Base-by-base conservation (phyloP, 2,797 vertebrate species). In the Macrochelys suwanniensis region DNA sequence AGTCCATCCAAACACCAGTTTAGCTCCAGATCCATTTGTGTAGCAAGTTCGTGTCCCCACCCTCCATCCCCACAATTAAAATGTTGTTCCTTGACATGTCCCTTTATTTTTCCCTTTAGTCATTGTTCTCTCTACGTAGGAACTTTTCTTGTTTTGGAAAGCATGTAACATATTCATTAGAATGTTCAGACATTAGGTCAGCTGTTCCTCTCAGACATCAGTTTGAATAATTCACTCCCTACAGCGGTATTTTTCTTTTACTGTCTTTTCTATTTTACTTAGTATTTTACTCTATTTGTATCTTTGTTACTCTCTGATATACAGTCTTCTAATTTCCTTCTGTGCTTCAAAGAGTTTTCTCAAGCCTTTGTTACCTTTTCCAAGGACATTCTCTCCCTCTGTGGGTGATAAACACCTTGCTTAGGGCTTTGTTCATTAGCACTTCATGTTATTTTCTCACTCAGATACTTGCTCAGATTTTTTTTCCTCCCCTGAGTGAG, bases 81-180 rank as follows among this genome's bases (percentile, higher is more conserved):
- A 51, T 88, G 93, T 95, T 87, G 91, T 37, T 2, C 81, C 28
- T 77, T 84, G 21, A 12, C 7, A 17, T 13, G 8, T 12, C 11
- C 88, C 28, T 83, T 96, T 90, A 76, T 51, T 59, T 92, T 83
- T 86, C 84, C 2, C n/a, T 12, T 77, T 92, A n/a, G 11, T 54
- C 25, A 7, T 83, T 93, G 79, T 89, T 78, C n/a, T 74, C 87
- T 78, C 28, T 61, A 11, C 80, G 61, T 85, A 93, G 3, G 50
- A 31, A 33, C 5, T 59, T 59, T 91, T 26, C 7, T n/a, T 71
- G 10, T n/a, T 61, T 53, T 86, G 93, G 42, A 82, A 94, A 68
- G 76, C 26, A 51, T 79, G 2, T 71, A 23, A 71, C 37, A 71
- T 47, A 31, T 49, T 77, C 26, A 77, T 77, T 28, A 31, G 45